Evolutionary conservation across 2,888 invertebrate species (phyloP).

Genomic region (Taphrorychus bicolor): DNA sequence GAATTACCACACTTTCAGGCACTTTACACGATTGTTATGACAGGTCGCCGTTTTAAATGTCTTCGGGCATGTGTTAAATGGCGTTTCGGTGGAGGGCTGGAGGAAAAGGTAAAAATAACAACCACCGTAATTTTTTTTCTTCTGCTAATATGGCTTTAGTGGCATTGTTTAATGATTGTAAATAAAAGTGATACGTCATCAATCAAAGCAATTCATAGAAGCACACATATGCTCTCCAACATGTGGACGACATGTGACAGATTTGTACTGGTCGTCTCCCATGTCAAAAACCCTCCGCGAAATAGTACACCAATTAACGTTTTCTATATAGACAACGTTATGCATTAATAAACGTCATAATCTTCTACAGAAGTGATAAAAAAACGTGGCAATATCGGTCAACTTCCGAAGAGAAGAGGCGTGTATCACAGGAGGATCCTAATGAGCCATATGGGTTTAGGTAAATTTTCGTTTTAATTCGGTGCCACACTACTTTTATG

Average conservation of each 20-base stretch:
- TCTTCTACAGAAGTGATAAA: background rate
- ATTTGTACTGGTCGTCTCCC: slow-evolving; percentile 15
- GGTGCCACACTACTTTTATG: slow-evolving; percentile 16
- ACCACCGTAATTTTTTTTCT: no score
- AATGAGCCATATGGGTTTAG: slow-evolving; percentile 17
- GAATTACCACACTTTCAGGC: slow-evolving; percentile 44
- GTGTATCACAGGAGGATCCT: background rate
- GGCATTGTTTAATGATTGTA: background rate
- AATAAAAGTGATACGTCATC: slow-evolving; percentile 6
- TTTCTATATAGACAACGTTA: background rate
- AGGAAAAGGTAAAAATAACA: slow-evolving; percentile 4
- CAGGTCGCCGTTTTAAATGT: slow-evolving; percentile 39
- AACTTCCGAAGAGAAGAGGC: background rate
- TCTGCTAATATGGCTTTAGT: no score
- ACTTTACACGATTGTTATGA: slow-evolving; percentile 41
- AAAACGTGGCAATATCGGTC: background rate
- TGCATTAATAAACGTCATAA: background rate
- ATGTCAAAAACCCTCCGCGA: slow-evolving; percentile 15
- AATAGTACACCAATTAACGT: slow-evolving; percentile 15
- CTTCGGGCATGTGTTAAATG: slow-evolving; percentile 31
- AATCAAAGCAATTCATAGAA: slow-evolving; percentile 23
- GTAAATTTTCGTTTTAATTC: slow-evolving; percentile 26
- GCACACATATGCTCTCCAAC: slow-evolving; percentile 20
- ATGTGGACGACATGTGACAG: slow-evolving; percentile 25
- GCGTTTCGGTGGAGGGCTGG: slow-evolving; percentile 48